These are phyloP conservation scores for Lepidurus arcticus DNA, from an alignment of 1,140 invertebrate genomes.

Conservation along the genomic window DNA sequence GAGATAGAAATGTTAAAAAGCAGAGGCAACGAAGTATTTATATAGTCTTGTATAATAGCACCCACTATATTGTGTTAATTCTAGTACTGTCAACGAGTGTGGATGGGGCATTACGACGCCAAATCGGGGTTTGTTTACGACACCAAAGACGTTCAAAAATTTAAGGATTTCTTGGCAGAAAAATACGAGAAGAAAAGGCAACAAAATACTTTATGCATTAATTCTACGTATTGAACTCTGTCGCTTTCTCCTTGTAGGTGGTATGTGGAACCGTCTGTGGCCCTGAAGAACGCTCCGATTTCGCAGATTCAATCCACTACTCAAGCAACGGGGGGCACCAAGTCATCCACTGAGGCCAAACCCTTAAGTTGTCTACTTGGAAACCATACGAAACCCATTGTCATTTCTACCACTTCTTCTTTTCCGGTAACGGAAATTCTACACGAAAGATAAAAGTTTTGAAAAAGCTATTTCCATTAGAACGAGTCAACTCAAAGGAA, in stretches of 20 bases:
- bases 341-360: constrained; percentile 36
- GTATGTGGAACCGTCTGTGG: constrained; percentile 59
- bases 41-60: background rate
- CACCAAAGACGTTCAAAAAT: constrained; percentile 77
- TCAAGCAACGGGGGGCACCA: constrained; percentile 39
- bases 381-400: constrained; percentile 35
- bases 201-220: background rate
- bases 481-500: constrained; percentile 1
- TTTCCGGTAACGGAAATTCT: constrained; percentile 24
- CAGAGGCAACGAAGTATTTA: constrained; percentile 78
- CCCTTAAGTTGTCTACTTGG: constrained; percentile 34
- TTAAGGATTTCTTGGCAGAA: constrained; percentile 83
- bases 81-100: constrained; percentile 76
- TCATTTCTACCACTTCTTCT: constrained; percentile 34
- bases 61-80: constrained; percentile 39
- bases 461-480: constrained; percentile 2
- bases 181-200: constrained; percentile 87
- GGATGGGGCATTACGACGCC: constrained; percentile 74
- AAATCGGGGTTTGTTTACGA: constrained; percentile 45
- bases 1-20: constrained; percentile 87
- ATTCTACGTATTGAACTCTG: background rate
- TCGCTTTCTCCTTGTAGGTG: constrained; percentile 45
- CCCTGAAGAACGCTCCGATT: constrained; percentile 45
- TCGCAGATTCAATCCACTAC: background rate
- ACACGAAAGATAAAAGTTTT: constrained; percentile 24